Percentiles rank a stretch among this genome's conserved stretches.
Conservation (phyloP, 2,888 invertebrate genomes). For the Antheraea assamensis region DNA sequence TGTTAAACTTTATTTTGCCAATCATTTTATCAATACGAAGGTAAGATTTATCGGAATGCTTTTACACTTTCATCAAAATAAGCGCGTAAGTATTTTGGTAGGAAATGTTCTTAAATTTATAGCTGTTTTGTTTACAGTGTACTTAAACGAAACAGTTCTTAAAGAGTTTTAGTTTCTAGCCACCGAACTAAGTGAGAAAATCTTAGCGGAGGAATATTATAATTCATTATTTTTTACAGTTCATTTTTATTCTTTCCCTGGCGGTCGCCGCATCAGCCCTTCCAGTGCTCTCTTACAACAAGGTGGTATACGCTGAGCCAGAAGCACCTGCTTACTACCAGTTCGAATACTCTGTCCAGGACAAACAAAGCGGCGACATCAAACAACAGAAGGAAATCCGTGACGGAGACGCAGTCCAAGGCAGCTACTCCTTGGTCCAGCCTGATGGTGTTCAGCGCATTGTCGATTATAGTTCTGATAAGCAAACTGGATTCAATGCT, state of each 20-base stretch:
- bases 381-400: too few relatives aligned
- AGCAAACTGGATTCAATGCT: slow-evolving; percentile 73
- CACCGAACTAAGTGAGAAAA: background rate
- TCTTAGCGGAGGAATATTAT: background rate
- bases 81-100: too few relatives aligned
- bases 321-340: slow-evolving; percentile 71
- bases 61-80: background rate
- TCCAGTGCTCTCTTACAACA: slow-evolving; percentile 50
- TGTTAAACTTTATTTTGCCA: background rate
- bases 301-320: slow-evolving; percentile 58
- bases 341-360: too few relatives aligned
- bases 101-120: too few relatives aligned
- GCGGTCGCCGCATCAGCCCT: slow-evolving; percentile 52
- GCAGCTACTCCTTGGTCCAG: slow-evolving; percentile 77
- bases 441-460: slow-evolving; percentile 73
- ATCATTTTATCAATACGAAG: background rate
- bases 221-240: slow-evolving; percentile 40
- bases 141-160: too few relatives aligned
- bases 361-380: too few relatives aligned
- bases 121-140: too few relatives aligned
- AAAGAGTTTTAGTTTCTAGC: too few relatives aligned
- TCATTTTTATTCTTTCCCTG: slow-evolving; percentile 57
- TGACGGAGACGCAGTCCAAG: too few relatives aligned
- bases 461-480: slow-evolving; percentile 73
- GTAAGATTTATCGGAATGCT: too few relatives aligned